Base-by-base conservation (phyloP, 2,888 invertebrate genomes). In the Lasius fuliginosus region DNA sequence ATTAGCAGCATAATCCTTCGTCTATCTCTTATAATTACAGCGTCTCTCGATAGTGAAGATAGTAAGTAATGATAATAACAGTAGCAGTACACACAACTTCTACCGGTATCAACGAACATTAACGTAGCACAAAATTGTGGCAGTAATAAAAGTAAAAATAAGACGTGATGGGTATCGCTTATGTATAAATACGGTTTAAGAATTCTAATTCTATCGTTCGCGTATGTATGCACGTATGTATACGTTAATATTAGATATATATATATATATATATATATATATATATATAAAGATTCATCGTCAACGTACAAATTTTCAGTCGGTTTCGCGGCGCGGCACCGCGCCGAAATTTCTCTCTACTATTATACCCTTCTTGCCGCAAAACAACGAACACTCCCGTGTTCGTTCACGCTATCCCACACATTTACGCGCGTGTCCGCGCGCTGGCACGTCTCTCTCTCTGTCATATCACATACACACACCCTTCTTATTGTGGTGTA, bases 291-390 rank as follows among this genome's bases (percentile, higher is more conserved):
- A 91, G 88, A 76, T 89, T 90, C 90, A 89, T 91, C 89, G 91
- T 85, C 88, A 76, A 56, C 85, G 86, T 91, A 90, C 87, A 91
- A 91, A 91, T 89, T 88, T 89, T 92, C 92, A 93, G 92, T 93
- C 92, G 88, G 89, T 90, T 88, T 82, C 83, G 86, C 88, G 86
- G 84, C 87, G 86, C 68, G 85, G 79, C 82, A 82, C 85, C 87
- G 86, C 71, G 64, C 84, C 86, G 69, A 85, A 87, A 86, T 76
- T 46, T 75, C n/a, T 53, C 49, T 60, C 82, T 87, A 82, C 62
- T 83, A 82, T 69, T 85, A 82, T 90, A 92, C 89, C 89, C 90
- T 91, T 90, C 86, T 90, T 90, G 86, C 90, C 92, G 90, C 90
- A 87, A 23, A 89, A 86, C 87, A 89, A 89, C 84, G 82, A 82